phyloP scores from a whole-genome alignment of 2,888 invertebrate genomes.

The Tetranychus piercei region DNA sequence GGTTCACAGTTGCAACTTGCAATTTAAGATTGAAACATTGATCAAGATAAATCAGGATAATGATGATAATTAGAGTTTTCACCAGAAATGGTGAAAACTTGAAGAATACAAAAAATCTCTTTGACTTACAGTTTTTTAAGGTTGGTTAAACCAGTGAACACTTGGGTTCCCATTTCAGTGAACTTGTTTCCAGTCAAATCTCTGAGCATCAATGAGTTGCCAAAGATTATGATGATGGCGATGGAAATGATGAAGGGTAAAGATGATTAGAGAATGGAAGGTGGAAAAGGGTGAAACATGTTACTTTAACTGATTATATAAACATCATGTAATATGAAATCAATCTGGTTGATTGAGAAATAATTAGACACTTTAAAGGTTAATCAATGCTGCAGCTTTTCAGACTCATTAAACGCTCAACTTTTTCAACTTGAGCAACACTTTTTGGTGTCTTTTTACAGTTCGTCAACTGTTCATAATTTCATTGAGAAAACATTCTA shows the following conservation, averaged over 20 bases:
- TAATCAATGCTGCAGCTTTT: not conserved
- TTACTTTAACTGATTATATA: too few species aligned
- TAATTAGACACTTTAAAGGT: not conserved
- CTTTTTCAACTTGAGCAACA: too few species aligned
- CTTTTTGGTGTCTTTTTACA: too few species aligned
- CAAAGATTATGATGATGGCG: not conserved
- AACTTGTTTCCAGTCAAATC: not conserved
- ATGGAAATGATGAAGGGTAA: not conserved
- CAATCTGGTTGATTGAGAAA: not conserved
- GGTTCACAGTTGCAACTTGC: too few species aligned
- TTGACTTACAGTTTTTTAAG: slow-evolving; percentile 4
- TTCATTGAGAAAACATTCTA: too few species aligned
- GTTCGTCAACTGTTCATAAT: too few species aligned
- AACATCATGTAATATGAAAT: not conserved
- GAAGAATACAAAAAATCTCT: too few species aligned
- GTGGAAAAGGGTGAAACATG: too few species aligned
- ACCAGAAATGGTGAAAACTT: not conserved
- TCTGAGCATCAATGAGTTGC: not conserved
- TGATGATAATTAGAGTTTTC: too few species aligned
- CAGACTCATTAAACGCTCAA: too few species aligned
- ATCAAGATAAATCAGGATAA: too few species aligned
- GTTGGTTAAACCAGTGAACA: not conserved
- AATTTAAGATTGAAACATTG: too few species aligned
- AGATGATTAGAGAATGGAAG: not conserved
- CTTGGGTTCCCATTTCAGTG: not conserved